A percentile compares a stretch with the other conserved stretches of the same genome.
Conservation (phyloP, 2,888 invertebrate species). For the Pemphredon lugubris region DNA sequence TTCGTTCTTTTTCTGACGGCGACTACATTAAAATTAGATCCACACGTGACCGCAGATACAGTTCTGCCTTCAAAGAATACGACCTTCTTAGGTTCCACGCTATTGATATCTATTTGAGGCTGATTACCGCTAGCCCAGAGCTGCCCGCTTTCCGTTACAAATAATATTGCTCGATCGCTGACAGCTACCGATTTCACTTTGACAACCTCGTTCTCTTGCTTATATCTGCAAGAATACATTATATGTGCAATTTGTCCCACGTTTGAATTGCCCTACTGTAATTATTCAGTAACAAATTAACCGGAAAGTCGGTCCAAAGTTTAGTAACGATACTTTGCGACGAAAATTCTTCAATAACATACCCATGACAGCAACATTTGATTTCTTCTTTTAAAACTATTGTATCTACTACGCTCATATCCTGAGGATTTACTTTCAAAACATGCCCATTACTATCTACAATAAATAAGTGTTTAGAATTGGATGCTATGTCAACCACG, state of each 20-base stretch:
- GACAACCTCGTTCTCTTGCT: slow-evolving; percentile 84
- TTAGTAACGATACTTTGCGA: no score
- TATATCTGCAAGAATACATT: slow-evolving; percentile 79
- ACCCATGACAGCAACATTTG: slow-evolving; percentile 86
- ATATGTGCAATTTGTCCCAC: no score
- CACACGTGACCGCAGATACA: slow-evolving; percentile 88
- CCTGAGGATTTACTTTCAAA: slow-evolving; percentile 83
- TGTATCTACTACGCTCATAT: slow-evolving; percentile 84
- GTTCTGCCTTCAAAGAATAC: slow-evolving; percentile 87
- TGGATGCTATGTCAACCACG: slow-evolving; percentile 85
- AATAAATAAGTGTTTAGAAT: slow-evolving; percentile 84
- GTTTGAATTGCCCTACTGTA: not conserved
- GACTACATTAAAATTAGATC: slow-evolving; percentile 89
- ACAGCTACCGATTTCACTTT: slow-evolving; percentile 85
- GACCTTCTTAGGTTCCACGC: slow-evolving; percentile 84
- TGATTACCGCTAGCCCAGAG: slow-evolving; percentile 87
- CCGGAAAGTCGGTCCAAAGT: no score
- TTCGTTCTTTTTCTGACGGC: slow-evolving; percentile 85
- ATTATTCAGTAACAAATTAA: not conserved
- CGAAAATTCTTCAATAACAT: no score
- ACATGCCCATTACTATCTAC: slow-evolving; percentile 85
- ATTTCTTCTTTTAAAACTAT: slow-evolving; percentile 85
- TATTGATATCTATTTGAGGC: slow-evolving; percentile 86
- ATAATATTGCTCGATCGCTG: slow-evolving; percentile 85
- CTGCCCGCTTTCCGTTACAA: slow-evolving; percentile 86